Evolutionary conservation across 1,140 invertebrate species (phyloP).

Genomic region (Tetramorium simillimum): DNA sequence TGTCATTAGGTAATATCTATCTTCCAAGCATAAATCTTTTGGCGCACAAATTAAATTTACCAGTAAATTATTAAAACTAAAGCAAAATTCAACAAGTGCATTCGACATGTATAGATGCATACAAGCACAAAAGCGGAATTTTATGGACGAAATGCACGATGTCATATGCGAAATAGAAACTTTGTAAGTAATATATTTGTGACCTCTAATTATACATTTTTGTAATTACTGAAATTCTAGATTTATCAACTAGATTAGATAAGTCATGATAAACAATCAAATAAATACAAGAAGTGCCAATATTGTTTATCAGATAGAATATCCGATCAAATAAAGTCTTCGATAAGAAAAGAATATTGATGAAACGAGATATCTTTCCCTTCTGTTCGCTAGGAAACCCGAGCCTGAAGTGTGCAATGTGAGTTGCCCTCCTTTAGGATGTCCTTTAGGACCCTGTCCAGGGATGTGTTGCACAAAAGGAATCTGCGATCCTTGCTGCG

Average conservation of each 20-base stretch:
- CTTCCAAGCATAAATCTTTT: background rate
- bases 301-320: background rate
- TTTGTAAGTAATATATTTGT: constrained; percentile 60
- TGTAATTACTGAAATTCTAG: background rate
- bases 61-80: background rate
- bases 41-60: background rate
- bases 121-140: constrained; percentile 60
- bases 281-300: no score
- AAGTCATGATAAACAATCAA: no score
- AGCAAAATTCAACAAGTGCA: background rate
- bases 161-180: constrained; percentile 70
- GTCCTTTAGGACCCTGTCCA: constrained; percentile 75
- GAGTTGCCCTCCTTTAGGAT: constrained; percentile 77
- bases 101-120: constrained; percentile 58
- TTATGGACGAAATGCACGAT: constrained; percentile 71
- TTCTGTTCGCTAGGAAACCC: constrained; percentile 69
- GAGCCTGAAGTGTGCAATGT: constrained; percentile 77
- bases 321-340: background rate
- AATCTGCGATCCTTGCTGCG: constrained; percentile 71
- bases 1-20: background rate
- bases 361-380: background rate
- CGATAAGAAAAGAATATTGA: background rate
- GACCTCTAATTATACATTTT: background rate
- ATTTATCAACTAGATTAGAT: background rate
- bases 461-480: constrained; percentile 70